Evolutionary conservation across 2,113 vertebrate species (phyloP).

Genomic region (Megatriorchis doriae): DNA sequence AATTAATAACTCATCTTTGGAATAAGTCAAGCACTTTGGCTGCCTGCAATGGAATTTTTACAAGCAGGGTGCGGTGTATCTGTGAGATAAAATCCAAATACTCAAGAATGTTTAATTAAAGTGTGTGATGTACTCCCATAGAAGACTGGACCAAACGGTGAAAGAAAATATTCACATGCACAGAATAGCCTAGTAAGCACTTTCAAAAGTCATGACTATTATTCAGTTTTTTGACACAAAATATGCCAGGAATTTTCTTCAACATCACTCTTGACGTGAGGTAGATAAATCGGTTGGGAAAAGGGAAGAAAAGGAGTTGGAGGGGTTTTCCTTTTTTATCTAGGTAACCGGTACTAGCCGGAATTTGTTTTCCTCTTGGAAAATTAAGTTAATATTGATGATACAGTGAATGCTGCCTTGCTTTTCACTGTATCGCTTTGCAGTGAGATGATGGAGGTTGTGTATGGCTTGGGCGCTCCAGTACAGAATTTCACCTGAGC

Average conservation of each 20-base stretch:
- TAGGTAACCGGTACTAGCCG: background rate
- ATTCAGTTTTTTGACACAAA: background rate
- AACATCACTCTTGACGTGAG: background rate
- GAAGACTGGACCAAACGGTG: background rate
- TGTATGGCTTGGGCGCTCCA: background rate
- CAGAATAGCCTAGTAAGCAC: background rate
- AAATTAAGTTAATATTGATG: background rate
- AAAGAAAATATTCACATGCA: background rate
- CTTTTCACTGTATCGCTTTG: background rate
- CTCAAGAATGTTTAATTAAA: conserved; percentile 53
- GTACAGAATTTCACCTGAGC: background rate
- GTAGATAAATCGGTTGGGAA: background rate
- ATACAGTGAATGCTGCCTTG: background rate
- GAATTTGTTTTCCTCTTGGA: background rate
- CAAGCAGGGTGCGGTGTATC: conserved; percentile 48
- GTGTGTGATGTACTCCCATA: conserved; percentile 5
- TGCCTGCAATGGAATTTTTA: conserved; percentile 53
- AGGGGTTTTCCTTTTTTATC: background rate
- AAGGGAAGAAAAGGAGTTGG: background rate
- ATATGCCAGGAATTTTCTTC: background rate
- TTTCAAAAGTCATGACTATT: background rate
- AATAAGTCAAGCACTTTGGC: conserved; percentile 5
- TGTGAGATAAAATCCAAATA: conserved; percentile 55
- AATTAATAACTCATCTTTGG: conserved; percentile 35
- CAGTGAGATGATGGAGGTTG: background rate